Evolutionary conservation across 2,113 vertebrate species (phyloP), one percentile per base, ranked within the genome.

Genomic region (Sclerurus mexicanus): DNA sequence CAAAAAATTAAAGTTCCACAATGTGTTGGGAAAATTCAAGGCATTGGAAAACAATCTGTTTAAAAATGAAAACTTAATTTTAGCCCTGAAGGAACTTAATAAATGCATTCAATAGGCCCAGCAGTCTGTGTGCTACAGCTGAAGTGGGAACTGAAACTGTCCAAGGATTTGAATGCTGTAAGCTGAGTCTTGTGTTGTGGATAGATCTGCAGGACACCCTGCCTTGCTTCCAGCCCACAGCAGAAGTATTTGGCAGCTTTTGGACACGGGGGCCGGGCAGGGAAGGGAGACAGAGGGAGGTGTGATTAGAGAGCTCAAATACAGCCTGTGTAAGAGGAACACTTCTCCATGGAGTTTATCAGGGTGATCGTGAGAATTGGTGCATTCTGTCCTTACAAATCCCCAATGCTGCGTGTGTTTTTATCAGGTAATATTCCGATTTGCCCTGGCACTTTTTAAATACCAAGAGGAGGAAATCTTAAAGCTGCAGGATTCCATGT

Each of bases 381-480:
- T 73, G 46, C 21, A 17, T 89, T 90, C 47, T 83, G 58, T 76
- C 60, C 31, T 47, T n/a, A 24, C 0, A 22, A 79, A 64, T 80
- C 50, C 30, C 27, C 56, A 16, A 7, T 4, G 6, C 16, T 53
- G 2, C 37, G 4, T 66, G 25, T 69, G 8, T 84, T 58, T 73
- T 56, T 16, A 11, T 46, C 40, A 99, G 99, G 99, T 99, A 67
- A 99, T 99, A 80, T 99, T 99, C 97, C 98, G 99, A 42, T 99
- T 98, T 49, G 99, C 99, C 49, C 97, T 99, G 62, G 99, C 99
- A 4, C 98, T 99, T 78, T 99, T 99, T 92, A 99, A 99, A 82
- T 99, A 98, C 97, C 99, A 99, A 97, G 99, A 99, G 88, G 99
- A 99, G 42, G 99, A 99, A 90, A 99, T 99, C 96, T 91, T 99